phyloP scores from a whole-genome alignment of 1,140 invertebrate species.

The Nasonia giraulti region DNA sequence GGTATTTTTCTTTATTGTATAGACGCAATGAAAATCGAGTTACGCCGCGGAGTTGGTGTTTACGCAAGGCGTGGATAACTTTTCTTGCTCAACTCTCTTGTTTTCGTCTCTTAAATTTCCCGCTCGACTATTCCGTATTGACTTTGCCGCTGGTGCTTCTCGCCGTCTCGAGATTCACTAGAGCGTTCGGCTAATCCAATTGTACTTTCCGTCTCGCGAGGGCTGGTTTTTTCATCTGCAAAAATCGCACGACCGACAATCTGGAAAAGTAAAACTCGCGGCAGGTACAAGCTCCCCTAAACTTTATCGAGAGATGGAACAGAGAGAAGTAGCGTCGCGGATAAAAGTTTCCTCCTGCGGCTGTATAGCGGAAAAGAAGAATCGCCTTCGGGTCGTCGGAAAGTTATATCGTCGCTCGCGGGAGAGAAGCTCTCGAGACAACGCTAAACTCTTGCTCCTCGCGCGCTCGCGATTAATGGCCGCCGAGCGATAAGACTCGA shows the following conservation, averaged over 20 bases:
- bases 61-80: not conserved
- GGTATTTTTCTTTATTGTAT: too few relatives aligned
- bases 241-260: not conserved
- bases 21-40: too few relatives aligned
- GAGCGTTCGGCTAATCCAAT: not conserved
- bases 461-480: conserved; percentile 39
- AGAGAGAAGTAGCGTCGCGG: not conserved
- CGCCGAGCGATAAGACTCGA: conserved; percentile 28
- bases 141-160: not conserved
- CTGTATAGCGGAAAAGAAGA: not conserved
- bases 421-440: not conserved
- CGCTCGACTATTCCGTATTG: not conserved
- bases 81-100: not conserved
- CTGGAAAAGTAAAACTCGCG: not conserved
- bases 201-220: not conserved
- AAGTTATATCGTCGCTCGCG: not conserved
- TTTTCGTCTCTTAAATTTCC: too few relatives aligned
- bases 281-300: not conserved
- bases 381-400: conserved; percentile 1
- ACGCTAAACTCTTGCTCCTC: conserved; percentile 27
- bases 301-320: not conserved
- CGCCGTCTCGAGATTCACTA: not conserved
- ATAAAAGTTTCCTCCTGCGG: not conserved
- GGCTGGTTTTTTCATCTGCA: too few relatives aligned
- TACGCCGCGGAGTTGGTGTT: too few relatives aligned